Base-by-base conservation (phyloP, 2,797 vertebrate species). In the Sebastes dallii region DNA sequence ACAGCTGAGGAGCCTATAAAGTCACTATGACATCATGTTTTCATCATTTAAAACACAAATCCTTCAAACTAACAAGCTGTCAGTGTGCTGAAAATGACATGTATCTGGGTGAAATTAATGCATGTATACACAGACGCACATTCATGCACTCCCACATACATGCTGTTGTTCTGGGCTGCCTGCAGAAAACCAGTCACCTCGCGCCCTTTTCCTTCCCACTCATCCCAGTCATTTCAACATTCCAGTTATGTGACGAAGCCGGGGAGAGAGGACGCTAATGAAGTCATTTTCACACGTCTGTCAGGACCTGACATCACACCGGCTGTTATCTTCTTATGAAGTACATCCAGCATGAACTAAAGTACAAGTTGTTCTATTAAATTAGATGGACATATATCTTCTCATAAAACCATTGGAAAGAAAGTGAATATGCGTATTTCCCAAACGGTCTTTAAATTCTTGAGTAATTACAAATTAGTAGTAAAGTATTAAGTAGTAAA, bases 161-260 rank as follows among this genome's bases (percentile, higher is more conserved):
- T 74, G 34, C 66, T 84, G 80, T 68, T 72, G 62, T 50, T 72
- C 36, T 36, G 60, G 12, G 77, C 66, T 69, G 50, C 66, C 54
- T 80, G 58, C 66, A 39, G 82, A 46, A 55, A 88, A 29, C n/a
- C 55, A 62, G 42, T 76, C 70, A 78, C 66, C 34, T 24, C 4
- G 6, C 4, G n/a, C 58, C 76, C 80, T 84, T 84, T 34, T 65
- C 34, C 77, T 25, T 84, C 80, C 86, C 76, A 86, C 82, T 82
- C 78, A 82, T 25, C 62, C 5, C 50, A 39, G 55, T 71, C 66
- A 70, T 24, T 78, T 56, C 34, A 46, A 46, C 74, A 77, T 82
- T 72, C 75, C 60, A 62, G 65, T 68, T 67, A 69, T 58, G 66
- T 60, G 75, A 32, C 32, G 67, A 42, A 25, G n/a, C 36, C 16